Evolutionary conservation across 2,797 vertebrate genomes (phyloP), one percentile per base, ranked within the genome.

Genomic region (Phoxinus dragarum): DNA sequence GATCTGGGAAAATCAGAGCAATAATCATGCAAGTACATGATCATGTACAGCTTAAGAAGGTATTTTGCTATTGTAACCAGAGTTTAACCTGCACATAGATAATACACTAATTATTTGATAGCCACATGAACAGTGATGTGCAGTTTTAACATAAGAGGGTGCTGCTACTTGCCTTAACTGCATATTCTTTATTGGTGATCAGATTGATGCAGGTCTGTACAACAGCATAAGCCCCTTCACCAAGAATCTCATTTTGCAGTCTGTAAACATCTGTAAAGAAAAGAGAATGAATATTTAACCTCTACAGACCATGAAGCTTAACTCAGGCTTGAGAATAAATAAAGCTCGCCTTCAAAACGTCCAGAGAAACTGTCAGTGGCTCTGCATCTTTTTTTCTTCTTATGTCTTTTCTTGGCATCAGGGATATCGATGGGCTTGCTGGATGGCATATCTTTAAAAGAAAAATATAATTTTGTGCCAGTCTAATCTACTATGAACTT

Each of bases 321-420:
- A 34, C 7, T 67, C 34, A 71, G 23, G 6, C 12, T 59, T 3
- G 5, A 44, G 36, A 68, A 21, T 1, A 74, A 17, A 16, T 5
- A 47, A 66, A 54, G 6, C 93, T 93, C 92, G 96, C 98, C 98
- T 95, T 99, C 97, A 0, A 99, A 99, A 76, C 96, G 93, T 81
- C 98, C 98, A 0, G 97, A 97, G 94, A 99, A 99, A 93, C 97
- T 98, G 91, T 99, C 97, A 0, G 98, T 98, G 87, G 97, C 98
- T 84, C 98, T 92, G 94, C 98, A 98, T 79, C 98, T 96, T 92
- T 98, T 99, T 92, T 99, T 99, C 95, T 99, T 99, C 94, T 98
- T 98, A 94, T 96, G 96, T 90, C 98, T 96, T 93, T 97, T 99
- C 93, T 97, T 99, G 89, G 97, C 96, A 0, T 98, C 96, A 0